Percentiles rank a stretch among this genome's conserved stretches.
Conservation (phyloP, 2,113 vertebrate genomes). For the Hystrix brachyura region DNA sequence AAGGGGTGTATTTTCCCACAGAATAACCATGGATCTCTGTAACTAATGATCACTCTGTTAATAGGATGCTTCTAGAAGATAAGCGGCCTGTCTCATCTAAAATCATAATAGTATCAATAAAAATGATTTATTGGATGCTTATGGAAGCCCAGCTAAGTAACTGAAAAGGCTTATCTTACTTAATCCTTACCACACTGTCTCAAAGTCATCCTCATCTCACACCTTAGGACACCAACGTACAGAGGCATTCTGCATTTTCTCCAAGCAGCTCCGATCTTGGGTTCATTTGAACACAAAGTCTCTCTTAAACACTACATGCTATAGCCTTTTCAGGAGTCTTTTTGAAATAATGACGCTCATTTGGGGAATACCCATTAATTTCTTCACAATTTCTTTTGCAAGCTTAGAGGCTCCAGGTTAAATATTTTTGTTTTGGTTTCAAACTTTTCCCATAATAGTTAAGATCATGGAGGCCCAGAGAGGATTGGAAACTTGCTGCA, state of each 20-base stretch:
- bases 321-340: neutral
- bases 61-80: neutral
- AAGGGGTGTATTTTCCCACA: neutral
- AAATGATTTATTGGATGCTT: neutral
- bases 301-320: neutral
- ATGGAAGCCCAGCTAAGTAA: neutral
- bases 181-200: neutral
- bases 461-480: neutral
- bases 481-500: neutral
- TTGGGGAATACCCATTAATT: neutral
- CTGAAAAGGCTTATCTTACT: neutral
- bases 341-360: neutral
- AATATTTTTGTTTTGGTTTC: conserved; percentile 19
- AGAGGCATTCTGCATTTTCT: neutral
- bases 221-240: neutral
- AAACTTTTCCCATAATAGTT: neutral
- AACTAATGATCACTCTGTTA: neutral
- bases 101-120: neutral
- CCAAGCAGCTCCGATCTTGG: neutral
- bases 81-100: neutral
- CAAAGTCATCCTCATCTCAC: neutral
- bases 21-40: neutral
- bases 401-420: neutral
- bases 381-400: neutral
- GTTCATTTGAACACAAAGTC: neutral